Conservation (phyloP, 2,888 invertebrate species). For the Perizoma affinitatum region DNA sequence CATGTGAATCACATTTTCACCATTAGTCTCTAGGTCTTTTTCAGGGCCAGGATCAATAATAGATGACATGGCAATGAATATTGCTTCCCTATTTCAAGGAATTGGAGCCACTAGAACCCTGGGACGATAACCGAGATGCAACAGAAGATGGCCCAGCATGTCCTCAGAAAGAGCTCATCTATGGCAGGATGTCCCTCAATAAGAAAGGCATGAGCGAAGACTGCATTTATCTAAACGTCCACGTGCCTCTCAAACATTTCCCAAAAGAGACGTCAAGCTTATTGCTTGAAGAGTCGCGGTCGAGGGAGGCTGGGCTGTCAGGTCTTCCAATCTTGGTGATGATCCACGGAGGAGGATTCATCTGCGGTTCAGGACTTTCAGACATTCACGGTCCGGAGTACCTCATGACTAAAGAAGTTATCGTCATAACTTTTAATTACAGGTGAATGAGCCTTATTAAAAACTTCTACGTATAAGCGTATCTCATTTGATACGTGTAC, state of each 20-base stretch:
- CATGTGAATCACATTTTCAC: no score
- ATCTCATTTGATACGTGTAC: no score
- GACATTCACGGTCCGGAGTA: conserved; percentile 41
- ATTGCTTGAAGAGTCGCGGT: no score
- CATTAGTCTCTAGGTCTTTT: no score
- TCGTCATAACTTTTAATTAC: conserved; percentile 42
- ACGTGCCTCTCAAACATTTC: conserved; percentile 22
- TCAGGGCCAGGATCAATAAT: no score
- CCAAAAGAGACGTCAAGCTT: conserved; percentile 4
- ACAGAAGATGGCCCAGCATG: conserved; percentile 82
- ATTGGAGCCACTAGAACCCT: conserved; percentile 51
- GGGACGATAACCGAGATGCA: conserved; percentile 77
- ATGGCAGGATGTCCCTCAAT: conserved; percentile 37
- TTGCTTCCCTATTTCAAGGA: no score
- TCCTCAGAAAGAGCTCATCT: conserved; percentile 73
- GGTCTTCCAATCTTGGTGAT: conserved; percentile 39
- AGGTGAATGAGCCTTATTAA: no score
- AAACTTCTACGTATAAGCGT: no score
- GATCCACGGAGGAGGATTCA: conserved; percentile 44
- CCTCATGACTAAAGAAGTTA: conserved; percentile 35
- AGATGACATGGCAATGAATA: no score
- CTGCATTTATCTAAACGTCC: conserved; percentile 51
- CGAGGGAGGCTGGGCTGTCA: no score
- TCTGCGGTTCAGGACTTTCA: conserved; percentile 37
- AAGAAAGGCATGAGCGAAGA: conserved; percentile 45